Percentiles rank a stretch among this genome's conserved stretches.
Conservation (phyloP, 2,797 vertebrate species). For the Antrozous pallidus region DNA sequence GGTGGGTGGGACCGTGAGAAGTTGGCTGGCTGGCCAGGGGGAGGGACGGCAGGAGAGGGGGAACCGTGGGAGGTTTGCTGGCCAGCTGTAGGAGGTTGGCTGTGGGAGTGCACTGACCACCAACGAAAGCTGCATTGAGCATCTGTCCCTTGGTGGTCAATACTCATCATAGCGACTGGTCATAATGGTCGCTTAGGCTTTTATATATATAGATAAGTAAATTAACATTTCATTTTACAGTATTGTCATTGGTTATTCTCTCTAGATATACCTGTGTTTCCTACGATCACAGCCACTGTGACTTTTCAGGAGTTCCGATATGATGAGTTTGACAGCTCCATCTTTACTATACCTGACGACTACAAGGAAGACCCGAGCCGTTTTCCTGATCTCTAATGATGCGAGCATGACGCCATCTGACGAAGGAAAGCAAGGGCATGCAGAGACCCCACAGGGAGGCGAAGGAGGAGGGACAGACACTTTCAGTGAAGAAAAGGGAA, state of each 20-base stretch:
- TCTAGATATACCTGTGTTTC: constrained; percentile 96
- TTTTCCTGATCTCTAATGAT: constrained; percentile 94
- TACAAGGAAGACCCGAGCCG: constrained; percentile 99
- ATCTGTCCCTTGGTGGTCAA: too few relatives aligned
- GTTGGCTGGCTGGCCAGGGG: too few relatives aligned
- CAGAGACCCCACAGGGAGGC: constrained; percentile 40
- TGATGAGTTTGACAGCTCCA: constrained; percentile 92
- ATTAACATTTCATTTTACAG: not conserved
- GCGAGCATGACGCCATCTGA: not conserved
- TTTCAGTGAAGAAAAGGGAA: constrained; percentile 71
- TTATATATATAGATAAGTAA: not conserved
- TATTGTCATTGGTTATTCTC: not conserved
- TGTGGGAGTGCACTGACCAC: too few relatives aligned
- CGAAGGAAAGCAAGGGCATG: constrained; percentile 14
- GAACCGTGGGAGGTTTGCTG: too few relatives aligned
- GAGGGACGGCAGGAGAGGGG: accelerated
- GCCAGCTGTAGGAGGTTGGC: too few relatives aligned
- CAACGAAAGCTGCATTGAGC: too few relatives aligned
- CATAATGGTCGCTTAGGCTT: too few relatives aligned
- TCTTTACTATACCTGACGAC: constrained; percentile 95
- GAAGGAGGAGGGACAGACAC: constrained; percentile 58
- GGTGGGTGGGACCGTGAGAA: too few relatives aligned
- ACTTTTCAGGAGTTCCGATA: constrained; percentile 99
- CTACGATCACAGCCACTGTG: constrained; percentile 99
- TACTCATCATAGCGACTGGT: too few relatives aligned